A percentile compares a stretch with the other conserved stretches of the same genome.
phyloP scores from a whole-genome alignment of 2,113 vertebrate species.

The Bombycilla garrulus region DNA sequence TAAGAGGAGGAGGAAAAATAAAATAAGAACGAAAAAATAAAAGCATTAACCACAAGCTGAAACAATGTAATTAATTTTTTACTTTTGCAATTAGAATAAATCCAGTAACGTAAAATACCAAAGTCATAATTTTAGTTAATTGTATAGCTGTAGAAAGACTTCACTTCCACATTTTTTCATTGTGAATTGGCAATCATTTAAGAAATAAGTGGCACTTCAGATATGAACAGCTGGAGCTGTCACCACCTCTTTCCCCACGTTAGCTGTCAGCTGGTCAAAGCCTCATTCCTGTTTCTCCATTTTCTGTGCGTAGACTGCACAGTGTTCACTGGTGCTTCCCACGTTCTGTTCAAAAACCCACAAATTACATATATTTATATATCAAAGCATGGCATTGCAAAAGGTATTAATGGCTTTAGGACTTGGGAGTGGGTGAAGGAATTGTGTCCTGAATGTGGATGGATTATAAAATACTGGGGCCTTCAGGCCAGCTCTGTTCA shows the following conservation, averaged over 20 bases:
- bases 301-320: neutral
- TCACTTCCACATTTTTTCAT: neutral
- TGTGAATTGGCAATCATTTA: neutral
- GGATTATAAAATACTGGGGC: rapidly evolving
- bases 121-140: neutral
- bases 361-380: neutral
- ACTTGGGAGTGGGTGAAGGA: neutral
- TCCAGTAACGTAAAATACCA: neutral
- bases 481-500: neutral
- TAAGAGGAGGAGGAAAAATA: neutral
- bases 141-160: neutral
- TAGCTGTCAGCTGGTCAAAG: neutral
- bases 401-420: neutral
- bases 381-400: neutral
- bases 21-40: neutral
- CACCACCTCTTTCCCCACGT: neutral
- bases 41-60: neutral
- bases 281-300: neutral
- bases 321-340: neutral
- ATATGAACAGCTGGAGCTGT: neutral
- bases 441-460: neutral
- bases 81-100: neutral
- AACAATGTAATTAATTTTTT: neutral
- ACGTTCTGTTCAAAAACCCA: neutral
- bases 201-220: neutral